Conservation (phyloP, 2,888 invertebrate species). For the Trichopria drosophilae region DNA sequence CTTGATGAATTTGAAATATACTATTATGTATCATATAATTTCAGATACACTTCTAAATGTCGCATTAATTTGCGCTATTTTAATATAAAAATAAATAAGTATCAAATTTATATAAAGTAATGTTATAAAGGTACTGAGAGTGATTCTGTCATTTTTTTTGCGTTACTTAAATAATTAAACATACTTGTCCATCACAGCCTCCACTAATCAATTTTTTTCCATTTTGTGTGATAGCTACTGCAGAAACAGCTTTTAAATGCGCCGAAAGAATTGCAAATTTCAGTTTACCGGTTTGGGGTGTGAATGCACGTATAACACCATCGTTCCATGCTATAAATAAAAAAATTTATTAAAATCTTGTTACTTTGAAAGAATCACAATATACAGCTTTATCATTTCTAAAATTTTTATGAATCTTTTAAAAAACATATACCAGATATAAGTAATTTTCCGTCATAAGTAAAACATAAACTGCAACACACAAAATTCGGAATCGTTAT, state of each 20-base stretch:
- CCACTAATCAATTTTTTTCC: conserved; percentile 80
- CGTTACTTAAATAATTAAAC: conserved; percentile 9
- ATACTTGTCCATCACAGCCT: conserved; percentile 88
- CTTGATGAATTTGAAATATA: too few relatives aligned
- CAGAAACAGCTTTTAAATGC: conserved; percentile 87
- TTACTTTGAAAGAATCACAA: neutral
- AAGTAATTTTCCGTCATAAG: conserved; percentile 78
- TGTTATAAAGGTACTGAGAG: neutral
- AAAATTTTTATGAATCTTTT: conserved; percentile 8
- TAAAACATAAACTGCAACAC: conserved; percentile 77
- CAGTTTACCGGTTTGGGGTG: conserved; percentile 78
- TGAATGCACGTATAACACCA: conserved; percentile 79
- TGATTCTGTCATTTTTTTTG: neutral
- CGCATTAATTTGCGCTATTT: too few relatives aligned
- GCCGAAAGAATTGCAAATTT: conserved; percentile 85
- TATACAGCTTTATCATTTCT: neutral
- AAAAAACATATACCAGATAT: conserved; percentile 65
- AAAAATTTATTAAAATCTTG: too few relatives aligned
- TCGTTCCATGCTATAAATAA: conserved; percentile 72
- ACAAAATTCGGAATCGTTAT: conserved; percentile 86
- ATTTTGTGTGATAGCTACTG: conserved; percentile 73
- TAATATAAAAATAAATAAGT: conserved; percentile 6
- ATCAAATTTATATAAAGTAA: neutral
- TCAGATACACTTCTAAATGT: too few relatives aligned
- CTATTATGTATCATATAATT: too few relatives aligned